Evolutionary conservation across 2,113 vertebrate genomes (phyloP).

Genomic region (Cryptoleucopteryx plumbea): DNA sequence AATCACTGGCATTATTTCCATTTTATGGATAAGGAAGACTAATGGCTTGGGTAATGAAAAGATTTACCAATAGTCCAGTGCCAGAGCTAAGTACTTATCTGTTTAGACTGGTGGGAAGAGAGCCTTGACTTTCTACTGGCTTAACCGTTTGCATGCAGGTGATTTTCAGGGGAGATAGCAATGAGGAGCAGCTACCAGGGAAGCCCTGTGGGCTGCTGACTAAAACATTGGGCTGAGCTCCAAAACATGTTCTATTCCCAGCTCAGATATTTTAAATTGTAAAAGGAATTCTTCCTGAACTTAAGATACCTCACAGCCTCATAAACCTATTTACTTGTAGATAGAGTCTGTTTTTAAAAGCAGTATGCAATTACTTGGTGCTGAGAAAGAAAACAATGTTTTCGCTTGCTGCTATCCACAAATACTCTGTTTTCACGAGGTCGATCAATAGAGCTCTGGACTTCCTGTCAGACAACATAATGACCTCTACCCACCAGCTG

Average conservation of each 20-base stretch:
- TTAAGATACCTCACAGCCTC: neutral
- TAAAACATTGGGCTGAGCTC: neutral
- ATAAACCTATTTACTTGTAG: neutral
- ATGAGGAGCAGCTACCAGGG: neutral
- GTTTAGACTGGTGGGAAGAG: neutral
- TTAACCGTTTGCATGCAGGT: neutral
- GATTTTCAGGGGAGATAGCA: neutral
- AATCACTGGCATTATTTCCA: neutral
- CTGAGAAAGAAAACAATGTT: neutral
- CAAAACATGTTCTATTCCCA: neutral
- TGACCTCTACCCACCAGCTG: neutral
- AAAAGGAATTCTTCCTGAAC: neutral
- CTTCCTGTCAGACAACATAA: constrained; percentile 14
- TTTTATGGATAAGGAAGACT: neutral
- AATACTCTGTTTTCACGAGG: neutral
- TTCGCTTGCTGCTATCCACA: neutral
- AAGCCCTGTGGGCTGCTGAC: neutral
- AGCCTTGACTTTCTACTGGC: neutral
- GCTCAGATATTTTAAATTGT: neutral
- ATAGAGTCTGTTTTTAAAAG: neutral
- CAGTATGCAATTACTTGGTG: neutral
- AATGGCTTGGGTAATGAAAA: neutral
- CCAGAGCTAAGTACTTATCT: neutral
- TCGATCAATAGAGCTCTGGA: neutral
- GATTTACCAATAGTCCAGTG: neutral